These are phyloP conservation scores for Taphrorychus bicolor DNA, from an alignment of 2,888 invertebrate genomes.

Conservation along the genomic window DNA sequence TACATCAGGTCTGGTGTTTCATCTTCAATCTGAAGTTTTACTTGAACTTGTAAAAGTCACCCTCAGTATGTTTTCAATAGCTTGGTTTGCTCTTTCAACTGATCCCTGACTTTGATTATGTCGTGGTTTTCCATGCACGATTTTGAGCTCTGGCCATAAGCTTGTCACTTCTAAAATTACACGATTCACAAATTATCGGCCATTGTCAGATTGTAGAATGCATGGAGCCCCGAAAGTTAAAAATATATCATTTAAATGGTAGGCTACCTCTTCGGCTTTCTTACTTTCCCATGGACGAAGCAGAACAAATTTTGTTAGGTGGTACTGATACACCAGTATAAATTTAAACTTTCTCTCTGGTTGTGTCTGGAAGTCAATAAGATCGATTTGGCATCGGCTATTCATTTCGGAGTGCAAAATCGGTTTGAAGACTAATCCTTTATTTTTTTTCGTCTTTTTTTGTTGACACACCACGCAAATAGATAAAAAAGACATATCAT, in stretches of 20 bases:
- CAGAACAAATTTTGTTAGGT: background rate
- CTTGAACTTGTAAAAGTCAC: no score
- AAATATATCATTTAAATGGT: conserved; percentile 23
- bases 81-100: conserved; percentile 13
- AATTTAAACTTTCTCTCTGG: conserved; percentile 27
- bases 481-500: no score
- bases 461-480: no score
- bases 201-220: conserved; percentile 9
- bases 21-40: no score
- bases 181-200: conserved; percentile 15
- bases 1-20: no score
- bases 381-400: conserved; percentile 46
- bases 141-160: conserved; percentile 45
- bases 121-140: conserved; percentile 47
- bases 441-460: conserved; percentile 24
- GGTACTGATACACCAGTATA: conserved; percentile 5
- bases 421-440: conserved; percentile 39
- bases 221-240: conserved; percentile 10
- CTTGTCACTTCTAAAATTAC: conserved; percentile 34
- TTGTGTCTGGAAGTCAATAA: conserved; percentile 52
- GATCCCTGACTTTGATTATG: conserved; percentile 18
- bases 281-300: conserved; percentile 48
- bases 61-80: conserved; percentile 42
- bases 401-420: conserved; percentile 46
- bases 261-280: conserved; percentile 25